Percentiles rank a stretch among this genome's conserved stretches.
phyloP scores from a whole-genome alignment of 2,797 vertebrate species.

The Mallotus villosus region DNA sequence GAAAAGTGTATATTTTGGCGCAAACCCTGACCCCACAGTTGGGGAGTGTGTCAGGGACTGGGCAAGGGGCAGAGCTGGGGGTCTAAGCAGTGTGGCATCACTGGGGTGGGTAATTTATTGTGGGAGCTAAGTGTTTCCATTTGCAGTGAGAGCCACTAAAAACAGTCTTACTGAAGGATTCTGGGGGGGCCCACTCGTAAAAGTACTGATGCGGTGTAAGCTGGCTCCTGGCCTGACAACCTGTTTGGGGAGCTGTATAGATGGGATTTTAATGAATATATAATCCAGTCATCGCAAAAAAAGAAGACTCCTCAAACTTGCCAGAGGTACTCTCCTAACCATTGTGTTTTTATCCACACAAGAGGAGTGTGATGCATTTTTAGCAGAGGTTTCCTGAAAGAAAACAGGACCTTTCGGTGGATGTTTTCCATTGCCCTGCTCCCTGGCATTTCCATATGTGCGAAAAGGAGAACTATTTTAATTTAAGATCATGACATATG shows the following conservation, averaged over 20 bases:
- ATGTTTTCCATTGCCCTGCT: slow-evolving; percentile 46
- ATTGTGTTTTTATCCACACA: slow-evolving; percentile 42
- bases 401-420: slow-evolving; percentile 37
- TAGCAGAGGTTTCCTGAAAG: slow-evolving; percentile 29
- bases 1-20: slow-evolving; percentile 25
- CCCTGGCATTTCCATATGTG: slow-evolving; percentile 26
- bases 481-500: slow-evolving; percentile 30
- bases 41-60: slow-evolving; percentile 33
- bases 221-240: slow-evolving; percentile 73
- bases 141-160: slow-evolving; percentile 76
- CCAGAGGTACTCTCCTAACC: slow-evolving; percentile 44
- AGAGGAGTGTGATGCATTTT: slow-evolving; percentile 33
- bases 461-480: slow-evolving; percentile 28
- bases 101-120: slow-evolving; percentile 72
- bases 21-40: slow-evolving; percentile 38
- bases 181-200: slow-evolving; percentile 77
- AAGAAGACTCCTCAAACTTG: slow-evolving; percentile 35
- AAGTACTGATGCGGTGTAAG: slow-evolving; percentile 63
- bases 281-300: slow-evolving; percentile 66
- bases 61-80: slow-evolving; percentile 47
- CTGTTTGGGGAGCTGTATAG: slow-evolving; percentile 70
- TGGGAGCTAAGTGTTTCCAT: slow-evolving; percentile 79
- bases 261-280: slow-evolving; percentile 73
- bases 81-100: slow-evolving; percentile 64
- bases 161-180: slow-evolving; percentile 70